phyloP scores from a whole-genome alignment of 2,888 invertebrate species.

The Pristionchus mayeri region DNA sequence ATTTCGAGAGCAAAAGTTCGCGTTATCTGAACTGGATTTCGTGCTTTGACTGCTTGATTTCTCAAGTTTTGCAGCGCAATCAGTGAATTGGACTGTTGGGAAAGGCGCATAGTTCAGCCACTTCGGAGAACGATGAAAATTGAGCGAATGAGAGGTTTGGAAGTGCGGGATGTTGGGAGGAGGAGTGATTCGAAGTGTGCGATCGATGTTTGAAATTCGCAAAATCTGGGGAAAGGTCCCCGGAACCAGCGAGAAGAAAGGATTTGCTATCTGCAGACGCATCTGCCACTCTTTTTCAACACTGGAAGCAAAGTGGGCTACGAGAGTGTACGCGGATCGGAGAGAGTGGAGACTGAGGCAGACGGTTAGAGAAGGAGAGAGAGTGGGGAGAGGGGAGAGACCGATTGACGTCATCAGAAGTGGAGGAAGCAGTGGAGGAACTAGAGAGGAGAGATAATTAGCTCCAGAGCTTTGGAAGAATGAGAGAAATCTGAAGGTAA shows the following conservation, averaged over 20 bases:
- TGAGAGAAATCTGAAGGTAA: background rate
- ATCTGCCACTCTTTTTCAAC: background rate
- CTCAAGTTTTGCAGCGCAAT: background rate
- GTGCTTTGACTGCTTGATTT: background rate
- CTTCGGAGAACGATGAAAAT: background rate
- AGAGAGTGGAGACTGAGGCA: background rate
- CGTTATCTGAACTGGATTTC: constrained; percentile 1
- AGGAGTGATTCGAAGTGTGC: too few species aligned
- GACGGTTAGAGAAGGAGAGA: constrained; percentile 6
- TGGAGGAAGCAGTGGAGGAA: background rate
- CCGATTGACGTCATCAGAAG: constrained; percentile 28
- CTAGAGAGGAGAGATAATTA: constrained; percentile 7
- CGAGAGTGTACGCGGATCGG: background rate
- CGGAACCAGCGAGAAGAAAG: background rate
- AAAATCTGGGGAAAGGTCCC: background rate
- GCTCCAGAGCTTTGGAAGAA: background rate
- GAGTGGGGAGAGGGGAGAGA: constrained; percentile 21
- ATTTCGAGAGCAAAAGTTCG: constrained; percentile 19
- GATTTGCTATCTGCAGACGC: background rate
- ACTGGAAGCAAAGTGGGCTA: background rate
- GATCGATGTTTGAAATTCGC: background rate
- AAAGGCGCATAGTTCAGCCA: background rate
- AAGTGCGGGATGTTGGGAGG: background rate
- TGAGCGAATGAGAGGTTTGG: background rate
- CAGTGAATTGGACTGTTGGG: background rate